Conservation (phyloP, 2,113 vertebrate species). For the Melanerpes formicivorus region DNA sequence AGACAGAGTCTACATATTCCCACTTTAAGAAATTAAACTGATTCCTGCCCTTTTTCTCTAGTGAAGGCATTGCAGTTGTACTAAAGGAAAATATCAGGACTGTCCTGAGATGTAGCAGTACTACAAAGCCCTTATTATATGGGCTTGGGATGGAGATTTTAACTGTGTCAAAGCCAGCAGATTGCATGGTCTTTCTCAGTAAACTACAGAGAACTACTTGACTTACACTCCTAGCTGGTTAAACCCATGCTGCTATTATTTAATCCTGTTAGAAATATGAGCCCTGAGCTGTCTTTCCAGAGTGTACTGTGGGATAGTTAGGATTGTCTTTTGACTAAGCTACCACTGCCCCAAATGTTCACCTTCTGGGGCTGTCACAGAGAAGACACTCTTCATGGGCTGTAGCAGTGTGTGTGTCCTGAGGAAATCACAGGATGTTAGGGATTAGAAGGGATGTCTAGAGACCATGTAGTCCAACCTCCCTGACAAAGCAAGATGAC, state of each 20-base stretch:
- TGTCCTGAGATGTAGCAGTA: neutral
- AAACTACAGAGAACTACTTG: neutral
- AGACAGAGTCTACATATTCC: neutral
- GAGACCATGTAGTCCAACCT: too few relatives aligned
- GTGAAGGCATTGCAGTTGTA: neutral
- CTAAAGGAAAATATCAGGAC: neutral
- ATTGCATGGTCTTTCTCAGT: neutral
- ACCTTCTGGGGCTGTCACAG: neutral
- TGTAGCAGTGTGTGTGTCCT: neutral
- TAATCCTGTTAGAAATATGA: neutral
- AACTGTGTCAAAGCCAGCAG: neutral
- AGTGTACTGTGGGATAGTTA: neutral
- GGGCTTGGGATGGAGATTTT: neutral
- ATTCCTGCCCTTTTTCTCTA: neutral
- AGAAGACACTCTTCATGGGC: neutral
- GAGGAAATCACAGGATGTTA: neutral
- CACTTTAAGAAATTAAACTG: neutral
- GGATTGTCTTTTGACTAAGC: neutral
- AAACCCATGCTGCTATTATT: neutral
- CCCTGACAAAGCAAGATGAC: too few relatives aligned
- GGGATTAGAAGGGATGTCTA: too few relatives aligned
- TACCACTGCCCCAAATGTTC: neutral
- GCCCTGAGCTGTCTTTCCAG: neutral
- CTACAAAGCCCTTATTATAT: neutral
- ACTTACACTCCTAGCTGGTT: neutral